Conservation (phyloP, 2,113 vertebrate species). For the Pycnonotus jocosus region DNA sequence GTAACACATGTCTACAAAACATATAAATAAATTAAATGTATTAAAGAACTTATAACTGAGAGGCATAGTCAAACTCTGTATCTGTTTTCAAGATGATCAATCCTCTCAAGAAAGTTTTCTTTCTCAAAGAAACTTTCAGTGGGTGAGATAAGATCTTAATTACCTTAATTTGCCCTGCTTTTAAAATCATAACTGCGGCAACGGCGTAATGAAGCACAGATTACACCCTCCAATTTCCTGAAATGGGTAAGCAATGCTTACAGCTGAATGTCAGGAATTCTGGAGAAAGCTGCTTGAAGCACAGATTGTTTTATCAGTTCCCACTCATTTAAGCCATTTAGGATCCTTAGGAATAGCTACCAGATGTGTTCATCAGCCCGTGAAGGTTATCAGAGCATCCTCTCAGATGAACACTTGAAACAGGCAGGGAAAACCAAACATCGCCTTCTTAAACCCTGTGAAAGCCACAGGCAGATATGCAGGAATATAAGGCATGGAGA, state of each 20-base stretch:
- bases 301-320: not conserved
- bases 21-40: not conserved
- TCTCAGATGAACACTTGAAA: not conserved
- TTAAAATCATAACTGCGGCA: not conserved
- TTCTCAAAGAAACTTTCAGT: not conserved
- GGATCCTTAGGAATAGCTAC: not conserved
- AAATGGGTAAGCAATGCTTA: not conserved
- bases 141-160: not conserved
- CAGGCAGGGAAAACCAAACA: not conserved
- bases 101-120: not conserved
- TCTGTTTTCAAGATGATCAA: not conserved
- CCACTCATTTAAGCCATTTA: not conserved
- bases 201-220: not conserved
- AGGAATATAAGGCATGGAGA: not conserved
- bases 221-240: not conserved
- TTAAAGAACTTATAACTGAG: not conserved
- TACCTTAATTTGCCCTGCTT: not conserved
- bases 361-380: not conserved
- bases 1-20: accelerated
- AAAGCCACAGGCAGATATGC: not conserved
- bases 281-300: not conserved
- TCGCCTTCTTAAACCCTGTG: not conserved
- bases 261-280: not conserved
- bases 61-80: not conserved
- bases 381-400: not conserved